phyloP scores from a whole-genome alignment of 2,888 invertebrate species.

The Andricus curvator region DNA sequence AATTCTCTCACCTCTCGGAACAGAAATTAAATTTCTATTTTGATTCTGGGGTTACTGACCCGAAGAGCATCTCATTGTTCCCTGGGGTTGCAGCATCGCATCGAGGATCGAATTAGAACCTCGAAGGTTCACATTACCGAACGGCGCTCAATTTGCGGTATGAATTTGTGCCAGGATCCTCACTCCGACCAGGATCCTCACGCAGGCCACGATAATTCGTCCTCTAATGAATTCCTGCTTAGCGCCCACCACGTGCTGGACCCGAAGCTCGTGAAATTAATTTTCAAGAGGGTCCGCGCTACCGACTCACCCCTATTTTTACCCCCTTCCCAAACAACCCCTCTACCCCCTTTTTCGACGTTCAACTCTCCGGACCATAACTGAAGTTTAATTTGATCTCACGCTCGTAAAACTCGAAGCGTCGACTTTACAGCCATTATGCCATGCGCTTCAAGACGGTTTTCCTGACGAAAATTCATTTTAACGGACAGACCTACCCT shows the following conservation, averaged over 20 bases:
- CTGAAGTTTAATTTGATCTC: slow-evolving; percentile 63
- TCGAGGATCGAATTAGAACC: slow-evolving; percentile 29
- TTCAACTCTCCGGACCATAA: slow-evolving; percentile 55
- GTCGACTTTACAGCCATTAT: slow-evolving; percentile 52
- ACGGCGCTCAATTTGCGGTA: slow-evolving; percentile 18
- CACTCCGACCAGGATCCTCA: too few relatives aligned
- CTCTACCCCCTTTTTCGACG: not conserved
- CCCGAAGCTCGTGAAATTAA: slow-evolving; percentile 56
- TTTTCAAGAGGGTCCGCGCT: slow-evolving; percentile 52
- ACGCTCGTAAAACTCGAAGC: slow-evolving; percentile 59
- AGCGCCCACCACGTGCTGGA: slow-evolving; percentile 48
- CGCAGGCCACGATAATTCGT: slow-evolving; percentile 50
- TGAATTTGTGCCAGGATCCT: slow-evolving; percentile 27
- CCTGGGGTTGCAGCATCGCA: not conserved
- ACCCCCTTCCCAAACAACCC: not conserved
- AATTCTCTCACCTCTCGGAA: not conserved
- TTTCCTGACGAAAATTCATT: slow-evolving; percentile 53
- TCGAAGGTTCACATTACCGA: slow-evolving; percentile 24
- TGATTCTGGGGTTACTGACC: slow-evolving; percentile 4
- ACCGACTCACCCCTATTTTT: slow-evolving; percentile 3
- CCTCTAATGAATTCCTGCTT: slow-evolving; percentile 57
- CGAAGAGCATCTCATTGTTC: not conserved
- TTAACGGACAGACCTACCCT: slow-evolving; percentile 38
- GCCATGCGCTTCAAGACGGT: slow-evolving; percentile 47
- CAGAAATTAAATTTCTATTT: slow-evolving; percentile 26